Base-by-base conservation (phyloP, 2,113 vertebrate genomes). In the Oryzias melastigma region DNA sequence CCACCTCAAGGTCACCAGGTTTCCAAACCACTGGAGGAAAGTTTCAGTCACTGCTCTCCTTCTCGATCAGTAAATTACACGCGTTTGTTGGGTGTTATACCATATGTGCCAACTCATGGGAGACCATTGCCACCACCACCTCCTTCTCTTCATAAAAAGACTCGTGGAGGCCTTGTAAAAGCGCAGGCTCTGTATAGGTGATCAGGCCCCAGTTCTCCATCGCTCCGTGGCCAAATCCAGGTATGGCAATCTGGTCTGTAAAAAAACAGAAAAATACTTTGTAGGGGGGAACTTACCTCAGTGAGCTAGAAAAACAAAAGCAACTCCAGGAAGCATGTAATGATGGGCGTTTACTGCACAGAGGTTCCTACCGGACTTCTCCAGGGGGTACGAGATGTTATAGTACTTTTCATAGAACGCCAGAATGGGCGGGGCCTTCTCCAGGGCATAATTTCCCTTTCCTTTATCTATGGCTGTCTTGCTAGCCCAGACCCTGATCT, bases 171-270 rank as follows among this genome's bases (percentile, higher is more conserved):
- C 97, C 86, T 0, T 84, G 96, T 5, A 98, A 87, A 44, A 99
- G 91, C 0, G 94, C 62, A 0, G 85, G 95, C 87, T 98, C 96
- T 49, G 95, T 89, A 88, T 99, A 98, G 6, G 95, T 98, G 78
- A 99, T 86, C 22, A 99, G 91, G 3, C 97, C 97, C 97, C 97
- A 99, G 91, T 99, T 98, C 86, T 98, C 96, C 95, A 98, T 98
- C 0, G 95, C 96, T 0, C 95, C 96, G 0, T 95, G 94, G 0
- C 80, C 90, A 77, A 98, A 98, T 78, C 96, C 96, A 0, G 96
- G 96, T 56, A 98, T 78, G 15, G 83, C 95, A 0, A 98, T 91
- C 90, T 98, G 96, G 75, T 98, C 96, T 98, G 35, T 35, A 69
- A 46, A 75, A 20, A 0, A 22, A 22, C 22, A 22, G 18, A 15